Base-by-base conservation (phyloP, 2,113 vertebrate genomes). In the Ptychochromis oligacanthus region DNA sequence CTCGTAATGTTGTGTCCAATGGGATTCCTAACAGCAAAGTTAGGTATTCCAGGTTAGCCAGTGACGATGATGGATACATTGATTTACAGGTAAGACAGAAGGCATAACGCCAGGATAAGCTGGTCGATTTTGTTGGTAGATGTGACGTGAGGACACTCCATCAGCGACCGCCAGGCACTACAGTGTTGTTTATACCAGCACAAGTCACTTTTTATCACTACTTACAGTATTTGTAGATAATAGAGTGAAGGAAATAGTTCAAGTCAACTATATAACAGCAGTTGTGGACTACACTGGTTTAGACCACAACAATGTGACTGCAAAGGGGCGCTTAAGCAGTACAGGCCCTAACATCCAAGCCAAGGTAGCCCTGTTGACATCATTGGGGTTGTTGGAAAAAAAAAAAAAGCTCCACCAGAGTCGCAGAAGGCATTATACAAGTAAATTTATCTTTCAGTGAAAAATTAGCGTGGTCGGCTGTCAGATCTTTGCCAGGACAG, bases 61-160 rank as follows among this genome's bases (percentile, higher is more conserved):
- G 95, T 90, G 97, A 97, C 2, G 98, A 99, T 2, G 98, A 99
- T 77, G 98, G 98, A 12, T 99, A 99, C 93, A 99, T 97, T 24
- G 98, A 99, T 87, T 93, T 99, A 87, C 98, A 99, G 98, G 98
- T 99, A 87, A 92, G 78, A 55, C 3, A 2, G 28, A 17, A 2
- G 14, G 74, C 7, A 4, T 46, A 56, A 75, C 8, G 13, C 31
- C 36, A 56, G 52, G 49, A 70, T 70, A 70, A 43, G 28, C 4
- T 31, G 28, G 3, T 31, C 3, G 28, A 31, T 31, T 15, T 15
- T 52, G 14, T 17, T 14, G 5, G 4, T 36, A 36, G 36, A 36
- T 36, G 36, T 36, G 36, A 36, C 2, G 36, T 7, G 8, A 36
- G 40, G 40, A 43, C 40, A 12, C 46, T 8, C 46, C 6, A 49